phyloP scores from a whole-genome alignment of 2,113 vertebrate species.

The Clarias magur region DNA sequence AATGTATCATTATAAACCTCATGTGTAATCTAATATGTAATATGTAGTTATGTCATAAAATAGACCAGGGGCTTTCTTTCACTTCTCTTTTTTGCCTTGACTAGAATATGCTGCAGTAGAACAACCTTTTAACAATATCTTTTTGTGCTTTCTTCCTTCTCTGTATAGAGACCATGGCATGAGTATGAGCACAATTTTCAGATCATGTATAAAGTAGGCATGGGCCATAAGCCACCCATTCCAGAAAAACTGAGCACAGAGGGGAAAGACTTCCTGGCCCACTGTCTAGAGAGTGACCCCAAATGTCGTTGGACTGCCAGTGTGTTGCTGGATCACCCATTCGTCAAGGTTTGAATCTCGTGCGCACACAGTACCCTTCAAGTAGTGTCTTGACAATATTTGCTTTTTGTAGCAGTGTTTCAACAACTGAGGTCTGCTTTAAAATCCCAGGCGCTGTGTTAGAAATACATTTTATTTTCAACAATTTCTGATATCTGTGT shows the following conservation, averaged over 20 bases:
- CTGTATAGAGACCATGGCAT: constrained; percentile 91
- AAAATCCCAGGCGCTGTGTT: neutral
- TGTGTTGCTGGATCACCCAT: constrained; percentile 94
- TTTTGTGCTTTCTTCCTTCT: neutral
- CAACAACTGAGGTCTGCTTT: neutral
- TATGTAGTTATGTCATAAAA: neutral
- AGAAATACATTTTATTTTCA: neutral
- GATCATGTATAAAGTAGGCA: constrained; percentile 99
- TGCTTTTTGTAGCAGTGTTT: neutral
- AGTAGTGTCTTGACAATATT: neutral
- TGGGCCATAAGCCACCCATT: constrained; percentile 97
- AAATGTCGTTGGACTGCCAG: constrained; percentile 94
- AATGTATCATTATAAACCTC: neutral
- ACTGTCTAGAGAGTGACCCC: constrained; percentile 96
- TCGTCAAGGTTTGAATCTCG: constrained; percentile 87
- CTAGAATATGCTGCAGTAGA: neutral
- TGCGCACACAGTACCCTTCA: too few species aligned
- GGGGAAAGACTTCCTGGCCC: constrained; percentile 93
- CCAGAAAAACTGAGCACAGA: constrained; percentile 95
- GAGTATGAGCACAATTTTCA: constrained; percentile 99
- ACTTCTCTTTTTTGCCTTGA: too few species aligned
- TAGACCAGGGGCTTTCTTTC: neutral
- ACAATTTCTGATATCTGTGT: neutral
- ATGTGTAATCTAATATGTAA: too few species aligned
- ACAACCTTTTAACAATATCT: neutral